A percentile compares a stretch with the other conserved stretches of the same genome.
phyloP scores from a whole-genome alignment of 2,113 vertebrate species.

The Siniperca chuatsi region DNA sequence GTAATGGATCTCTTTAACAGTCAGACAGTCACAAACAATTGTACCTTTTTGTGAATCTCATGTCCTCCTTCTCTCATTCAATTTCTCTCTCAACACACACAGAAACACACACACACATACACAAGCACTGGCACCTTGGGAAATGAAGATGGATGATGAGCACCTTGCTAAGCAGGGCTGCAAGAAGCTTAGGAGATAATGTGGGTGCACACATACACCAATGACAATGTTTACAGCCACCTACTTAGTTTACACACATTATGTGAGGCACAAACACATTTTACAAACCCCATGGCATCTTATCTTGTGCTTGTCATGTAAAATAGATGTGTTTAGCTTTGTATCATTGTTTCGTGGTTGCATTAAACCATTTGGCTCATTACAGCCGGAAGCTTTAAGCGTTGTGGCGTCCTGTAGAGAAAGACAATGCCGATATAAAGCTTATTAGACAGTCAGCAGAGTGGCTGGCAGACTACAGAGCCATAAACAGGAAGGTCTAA shows the following conservation, averaged over 20 bases:
- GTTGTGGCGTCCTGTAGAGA: conserved; percentile 36
- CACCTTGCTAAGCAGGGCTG: conserved; percentile 57
- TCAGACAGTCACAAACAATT: conserved; percentile 30
- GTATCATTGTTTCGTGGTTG: conserved; percentile 43
- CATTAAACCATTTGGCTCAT: conserved; percentile 64
- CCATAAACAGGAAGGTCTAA: conserved; percentile 67
- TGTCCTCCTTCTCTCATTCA: conserved; percentile 18
- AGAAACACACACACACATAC: neutral
- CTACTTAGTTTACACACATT: conserved; percentile 41
- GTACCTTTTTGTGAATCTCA: conserved; percentile 29
- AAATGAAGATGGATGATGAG: conserved; percentile 81
- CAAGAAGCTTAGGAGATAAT: conserved; percentile 62
- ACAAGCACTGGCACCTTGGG: conserved; percentile 36
- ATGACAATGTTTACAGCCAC: conserved; percentile 45
- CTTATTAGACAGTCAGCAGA: conserved; percentile 45
- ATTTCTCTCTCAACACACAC: conserved; percentile 6
- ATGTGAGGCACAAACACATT: conserved; percentile 32
- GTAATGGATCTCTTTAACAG: conserved; percentile 44
- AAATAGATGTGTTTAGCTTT: conserved; percentile 52
- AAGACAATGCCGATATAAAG: conserved; percentile 35
- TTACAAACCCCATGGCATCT: conserved; percentile 27
- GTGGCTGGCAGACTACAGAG: conserved; percentile 19
- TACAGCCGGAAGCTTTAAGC: conserved; percentile 43
- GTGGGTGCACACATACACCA: conserved; percentile 33
- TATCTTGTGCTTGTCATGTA: conserved; percentile 49